phyloP scores from a whole-genome alignment of 2,113 vertebrate genomes.

The Ctenodactylus gundi region DNA sequence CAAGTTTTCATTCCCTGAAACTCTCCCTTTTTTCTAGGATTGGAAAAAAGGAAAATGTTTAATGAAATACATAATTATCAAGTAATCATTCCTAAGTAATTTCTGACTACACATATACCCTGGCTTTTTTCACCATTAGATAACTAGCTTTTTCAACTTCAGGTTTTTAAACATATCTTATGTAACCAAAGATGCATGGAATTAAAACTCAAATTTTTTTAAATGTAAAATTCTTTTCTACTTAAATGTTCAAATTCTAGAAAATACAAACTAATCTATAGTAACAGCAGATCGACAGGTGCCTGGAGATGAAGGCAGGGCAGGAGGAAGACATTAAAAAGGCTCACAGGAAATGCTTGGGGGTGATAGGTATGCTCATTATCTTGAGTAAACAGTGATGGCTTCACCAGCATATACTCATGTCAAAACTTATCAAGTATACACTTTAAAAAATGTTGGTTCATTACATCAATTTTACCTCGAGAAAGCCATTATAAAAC shows the following conservation, averaged over 20 bases:
- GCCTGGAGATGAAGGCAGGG: neutral
- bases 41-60: slow-evolving; percentile 40
- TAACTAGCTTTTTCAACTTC: slow-evolving; percentile 3
- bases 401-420: neutral
- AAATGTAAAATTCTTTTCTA: slow-evolving; percentile 10
- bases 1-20: slow-evolving; percentile 72
- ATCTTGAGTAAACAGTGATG: neutral
- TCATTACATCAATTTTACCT: neutral
- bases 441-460: neutral
- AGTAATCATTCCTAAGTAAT: slow-evolving; percentile 1
- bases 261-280: slow-evolving; percentile 21
- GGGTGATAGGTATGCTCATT: too few relatives aligned
- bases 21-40: slow-evolving; percentile 54
- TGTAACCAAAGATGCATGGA: neutral
- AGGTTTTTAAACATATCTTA: neutral
- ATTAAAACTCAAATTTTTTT: slow-evolving; percentile 14
- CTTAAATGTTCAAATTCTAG: neutral
- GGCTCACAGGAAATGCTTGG: neutral
- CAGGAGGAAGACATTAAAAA: neutral
- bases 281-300: neutral
- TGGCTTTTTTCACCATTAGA: neutral
- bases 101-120: slow-evolving; percentile 14
- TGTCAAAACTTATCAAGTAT: neutral
- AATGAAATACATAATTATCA: slow-evolving; percentile 44
- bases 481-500: neutral